Evolutionary conservation across 2,113 vertebrate genomes (phyloP).

Genomic region (Colinus virginianus): DNA sequence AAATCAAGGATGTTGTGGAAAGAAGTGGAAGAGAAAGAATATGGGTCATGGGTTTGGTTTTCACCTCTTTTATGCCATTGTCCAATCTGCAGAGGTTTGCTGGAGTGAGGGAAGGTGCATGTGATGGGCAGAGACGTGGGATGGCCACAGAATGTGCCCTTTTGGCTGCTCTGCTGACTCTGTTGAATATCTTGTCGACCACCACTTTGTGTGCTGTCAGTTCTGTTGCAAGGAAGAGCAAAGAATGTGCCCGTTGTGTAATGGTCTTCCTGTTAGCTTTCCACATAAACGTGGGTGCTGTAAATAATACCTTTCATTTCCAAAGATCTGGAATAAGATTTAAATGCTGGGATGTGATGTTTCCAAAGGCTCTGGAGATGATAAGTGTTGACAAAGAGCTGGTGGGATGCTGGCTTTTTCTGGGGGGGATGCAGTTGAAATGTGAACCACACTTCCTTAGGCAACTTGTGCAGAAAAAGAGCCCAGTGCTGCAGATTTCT

Average conservation of each 20-base stretch:
- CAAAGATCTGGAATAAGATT: neutral
- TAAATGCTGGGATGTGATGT: neutral
- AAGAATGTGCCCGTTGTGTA: neutral
- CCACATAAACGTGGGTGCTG: neutral
- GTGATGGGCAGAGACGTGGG: neutral
- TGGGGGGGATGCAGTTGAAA: neutral
- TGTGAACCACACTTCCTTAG: neutral
- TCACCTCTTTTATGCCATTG: rapidly evolving
- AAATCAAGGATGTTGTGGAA: neutral
- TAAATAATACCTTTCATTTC: neutral
- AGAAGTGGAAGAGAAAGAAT: neutral
- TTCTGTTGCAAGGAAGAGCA: neutral
- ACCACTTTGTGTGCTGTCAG: neutral
- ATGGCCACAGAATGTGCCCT: neutral
- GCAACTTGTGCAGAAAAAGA: conserved; percentile 67
- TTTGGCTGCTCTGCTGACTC: neutral
- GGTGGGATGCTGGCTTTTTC: rapidly evolving
- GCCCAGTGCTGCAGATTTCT: conserved; percentile 50
- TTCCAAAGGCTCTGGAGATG: neutral
- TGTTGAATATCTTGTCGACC: rapidly evolving
- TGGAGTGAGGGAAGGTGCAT: rapidly evolving
- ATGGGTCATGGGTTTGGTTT: neutral
- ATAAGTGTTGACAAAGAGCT: neutral
- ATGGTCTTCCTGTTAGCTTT: neutral
- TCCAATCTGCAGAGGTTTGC: neutral